A percentile compares a stretch with the other conserved stretches of the same genome.
Evolutionary conservation across 2,113 vertebrate species (phyloP).

Genomic region (Dicrurus megarhynchus): DNA sequence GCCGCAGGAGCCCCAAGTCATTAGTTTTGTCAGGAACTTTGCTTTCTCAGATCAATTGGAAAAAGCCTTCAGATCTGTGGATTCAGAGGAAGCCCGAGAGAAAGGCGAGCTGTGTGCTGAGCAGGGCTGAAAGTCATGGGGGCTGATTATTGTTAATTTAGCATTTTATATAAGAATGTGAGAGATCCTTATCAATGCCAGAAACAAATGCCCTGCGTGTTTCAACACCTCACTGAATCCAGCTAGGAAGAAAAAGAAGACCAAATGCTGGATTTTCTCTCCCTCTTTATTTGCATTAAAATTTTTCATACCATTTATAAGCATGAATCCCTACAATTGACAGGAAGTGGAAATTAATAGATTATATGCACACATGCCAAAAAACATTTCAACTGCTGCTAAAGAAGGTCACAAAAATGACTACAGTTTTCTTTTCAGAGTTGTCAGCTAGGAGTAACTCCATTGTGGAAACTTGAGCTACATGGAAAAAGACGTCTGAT

Average conservation of each 20-base stretch:
- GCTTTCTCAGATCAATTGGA: neutral
- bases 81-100: neutral
- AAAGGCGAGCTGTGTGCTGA: neutral
- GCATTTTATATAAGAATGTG: neutral
- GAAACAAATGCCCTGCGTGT: neutral
- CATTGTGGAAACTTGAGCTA: neutral
- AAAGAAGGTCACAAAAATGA: neutral
- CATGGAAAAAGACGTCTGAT: neutral
- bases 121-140: neutral
- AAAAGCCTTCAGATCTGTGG: neutral
- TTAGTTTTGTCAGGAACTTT: slow-evolving; percentile 8
- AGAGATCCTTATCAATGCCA: neutral
- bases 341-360: neutral
- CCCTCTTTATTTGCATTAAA: neutral
- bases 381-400: neutral
- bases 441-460: neutral
- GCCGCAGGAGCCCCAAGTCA: neutral
- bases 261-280: neutral
- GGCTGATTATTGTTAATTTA: neutral
- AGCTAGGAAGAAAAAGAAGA: neutral
- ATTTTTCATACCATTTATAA: neutral
- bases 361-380: rapidly evolving
- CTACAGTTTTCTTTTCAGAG: neutral
- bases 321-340: neutral
- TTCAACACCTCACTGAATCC: neutral